These are phyloP conservation scores for Aspidiotus rigidus DNA, from an alignment of 2,888 invertebrate species.

Conservation along the genomic window DNA sequence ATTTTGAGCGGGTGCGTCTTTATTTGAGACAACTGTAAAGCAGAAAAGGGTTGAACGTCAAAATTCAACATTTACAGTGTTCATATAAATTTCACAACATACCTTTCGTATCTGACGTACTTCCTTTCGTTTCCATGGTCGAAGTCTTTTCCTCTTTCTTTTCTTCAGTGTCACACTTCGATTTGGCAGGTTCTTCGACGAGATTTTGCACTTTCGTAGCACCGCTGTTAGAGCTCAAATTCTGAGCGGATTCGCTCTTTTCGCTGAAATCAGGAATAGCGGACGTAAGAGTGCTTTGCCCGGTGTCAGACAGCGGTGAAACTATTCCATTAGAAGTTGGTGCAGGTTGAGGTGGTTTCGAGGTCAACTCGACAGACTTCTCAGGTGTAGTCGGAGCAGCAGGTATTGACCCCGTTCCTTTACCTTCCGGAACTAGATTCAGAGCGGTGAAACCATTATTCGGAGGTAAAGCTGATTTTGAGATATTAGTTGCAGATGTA, in stretches of 20 bases:
- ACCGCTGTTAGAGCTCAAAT: not conserved
- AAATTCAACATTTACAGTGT: too few species aligned
- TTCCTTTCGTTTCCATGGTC: too few species aligned
- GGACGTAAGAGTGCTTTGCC: not conserved
- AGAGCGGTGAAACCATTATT: conserved; percentile 14
- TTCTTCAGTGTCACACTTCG: not conserved
- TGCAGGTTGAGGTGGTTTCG: conserved; percentile 21
- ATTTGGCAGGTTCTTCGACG: not conserved
- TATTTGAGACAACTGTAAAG: too few species aligned
- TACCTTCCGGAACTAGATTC: conserved; percentile 23
- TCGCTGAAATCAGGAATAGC: conserved; percentile 12
- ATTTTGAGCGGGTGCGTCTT: too few species aligned
- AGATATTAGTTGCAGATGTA: conserved; percentile 13
- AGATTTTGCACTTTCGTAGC: not conserved
- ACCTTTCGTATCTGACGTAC: too few species aligned
- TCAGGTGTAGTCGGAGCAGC: conserved; percentile 36
- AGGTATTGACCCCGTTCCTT: conserved; percentile 15
- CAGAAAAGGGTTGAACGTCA: too few species aligned
- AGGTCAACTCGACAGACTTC: conserved; percentile 38
- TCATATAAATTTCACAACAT: too few species aligned
- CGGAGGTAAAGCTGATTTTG: conserved; percentile 18
- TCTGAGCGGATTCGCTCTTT: conserved; percentile 5
- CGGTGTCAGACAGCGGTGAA: conserved; percentile 9
- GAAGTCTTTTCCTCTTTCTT: conserved; percentile 11
- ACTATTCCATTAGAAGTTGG: conserved; percentile 24